Evolutionary conservation across 1,140 invertebrate genomes (phyloP), one percentile per base, ranked within the genome.

Genomic region (Zaprionus africanus): DNA sequence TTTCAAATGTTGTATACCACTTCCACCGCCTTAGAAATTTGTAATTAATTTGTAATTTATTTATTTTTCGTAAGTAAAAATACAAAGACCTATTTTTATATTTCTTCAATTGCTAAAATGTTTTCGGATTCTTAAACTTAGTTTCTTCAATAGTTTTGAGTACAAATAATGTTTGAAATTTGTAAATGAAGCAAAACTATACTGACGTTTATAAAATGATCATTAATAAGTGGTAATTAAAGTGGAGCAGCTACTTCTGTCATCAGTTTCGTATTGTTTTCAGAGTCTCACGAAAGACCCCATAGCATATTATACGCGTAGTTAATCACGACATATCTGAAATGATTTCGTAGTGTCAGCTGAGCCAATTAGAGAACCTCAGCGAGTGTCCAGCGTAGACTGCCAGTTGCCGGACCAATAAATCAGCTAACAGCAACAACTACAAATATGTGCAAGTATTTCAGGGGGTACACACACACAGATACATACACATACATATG

Each of bases 361-460:
- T 49, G 56, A 41, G 63, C 75, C 69, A 66, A 72, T 72, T 76
- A 72, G 68, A 49, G 70, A 11, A 7, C n/a, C 24, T 51, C 31
- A 3, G 46, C 34, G 61, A 63, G 46, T 38, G 15, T 36, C 19
- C 46, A 11, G 24, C 51, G 34, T 65, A 51, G 46, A 51, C 49
- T 19, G 34, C 13, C 7, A 22, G 26, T 38, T 51, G 36, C 54
- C 19, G 53, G 31, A 46, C 57, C 79, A 76, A 86, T 86, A 86
- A 86, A 86, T 86, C 82, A 86, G 71, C 73, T 69, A 76, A 72
- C 22, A 26, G 56, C 54, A 63, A 63, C 46, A 54, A 67, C 77
- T 49, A 61, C 58, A 84, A 78, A 82, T 81, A 88, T 86, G 84
- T 83, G 73, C 72, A 88, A 86, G 84, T 82, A 80, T 83, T 88